Evolutionary conservation across 1,140 invertebrate genomes (phyloP).

Genomic region (Nephila pilipes): DNA sequence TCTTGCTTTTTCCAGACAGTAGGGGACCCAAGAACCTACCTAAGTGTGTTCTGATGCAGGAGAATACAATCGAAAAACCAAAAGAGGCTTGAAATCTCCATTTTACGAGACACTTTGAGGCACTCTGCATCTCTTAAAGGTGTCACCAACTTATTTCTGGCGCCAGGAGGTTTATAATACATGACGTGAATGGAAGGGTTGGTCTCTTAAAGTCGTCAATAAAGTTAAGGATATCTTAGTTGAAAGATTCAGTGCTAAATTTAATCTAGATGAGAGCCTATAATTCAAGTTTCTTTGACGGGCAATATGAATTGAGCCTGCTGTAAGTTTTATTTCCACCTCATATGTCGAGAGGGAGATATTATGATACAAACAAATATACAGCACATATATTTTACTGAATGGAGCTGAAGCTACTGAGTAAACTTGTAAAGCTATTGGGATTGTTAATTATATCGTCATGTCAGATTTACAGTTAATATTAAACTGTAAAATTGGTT

Average conservation of each 20-base stretch:
- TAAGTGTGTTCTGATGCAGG: background rate
- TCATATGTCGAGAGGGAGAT: background rate
- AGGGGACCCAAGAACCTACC: background rate
- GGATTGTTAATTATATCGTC: too few relatives aligned
- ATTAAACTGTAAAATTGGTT: too few relatives aligned
- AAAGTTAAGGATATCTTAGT: conserved; percentile 37
- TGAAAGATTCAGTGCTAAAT: conserved; percentile 39
- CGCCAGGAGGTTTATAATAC: conserved; percentile 25
- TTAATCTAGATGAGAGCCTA: conserved; percentile 46
- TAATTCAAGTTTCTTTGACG: conserved; percentile 4
- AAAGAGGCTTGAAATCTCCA: conserved; percentile 15
- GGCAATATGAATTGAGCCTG: background rate
- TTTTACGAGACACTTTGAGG: background rate
- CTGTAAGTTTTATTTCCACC: background rate
- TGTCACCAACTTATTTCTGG: background rate
- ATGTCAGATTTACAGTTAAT: too few relatives aligned
- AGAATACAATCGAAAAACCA: background rate
- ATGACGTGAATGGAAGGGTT: background rate
- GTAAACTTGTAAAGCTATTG: too few relatives aligned
- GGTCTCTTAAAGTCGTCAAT: background rate
- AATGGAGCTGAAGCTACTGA: too few relatives aligned
- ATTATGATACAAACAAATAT: background rate
- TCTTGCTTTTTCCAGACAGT: background rate
- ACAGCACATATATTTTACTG: too few relatives aligned
- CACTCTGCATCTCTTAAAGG: background rate